A percentile compares a stretch with the other conserved stretches of the same genome.
These are phyloP conservation scores for Lacerta bilineata DNA, from an alignment of 2,797 vertebrate species.

Conservation along the genomic window DNA sequence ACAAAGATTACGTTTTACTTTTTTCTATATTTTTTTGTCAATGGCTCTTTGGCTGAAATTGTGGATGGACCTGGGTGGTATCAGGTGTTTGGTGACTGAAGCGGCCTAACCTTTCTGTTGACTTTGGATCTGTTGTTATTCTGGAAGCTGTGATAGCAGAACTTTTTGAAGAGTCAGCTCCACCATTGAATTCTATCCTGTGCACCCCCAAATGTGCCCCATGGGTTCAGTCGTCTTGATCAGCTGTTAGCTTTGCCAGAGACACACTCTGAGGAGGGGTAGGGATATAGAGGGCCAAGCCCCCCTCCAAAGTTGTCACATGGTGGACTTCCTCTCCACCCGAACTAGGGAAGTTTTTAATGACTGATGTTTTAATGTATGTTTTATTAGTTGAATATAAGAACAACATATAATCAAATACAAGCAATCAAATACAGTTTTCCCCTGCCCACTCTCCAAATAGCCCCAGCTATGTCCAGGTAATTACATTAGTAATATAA, in stretches of 20 bases:
- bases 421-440: too few species aligned
- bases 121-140: not conserved
- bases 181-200: not conserved
- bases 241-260: not conserved
- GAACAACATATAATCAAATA: too few species aligned
- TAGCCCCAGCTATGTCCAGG: too few species aligned
- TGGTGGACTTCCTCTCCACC: not conserved
- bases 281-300: not conserved
- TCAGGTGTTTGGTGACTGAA: not conserved
- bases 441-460: too few species aligned
- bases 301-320: not conserved
- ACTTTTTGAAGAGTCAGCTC: not conserved
- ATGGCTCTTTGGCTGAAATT: not conserved
- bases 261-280: not conserved
- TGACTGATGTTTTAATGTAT: too few species aligned
- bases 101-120: not conserved
- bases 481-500: too few species aligned
- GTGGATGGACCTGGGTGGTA: accelerated
- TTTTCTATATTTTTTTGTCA: not conserved
- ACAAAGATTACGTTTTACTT: not conserved
- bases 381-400: too few species aligned
- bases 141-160: not conserved
- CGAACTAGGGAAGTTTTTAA: not conserved
- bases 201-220: not conserved
- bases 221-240: not conserved